Percentiles rank a stretch among this genome's conserved stretches.
Conservation (phyloP, 2,113 vertebrate species). For the Clupea harengus region DNA sequence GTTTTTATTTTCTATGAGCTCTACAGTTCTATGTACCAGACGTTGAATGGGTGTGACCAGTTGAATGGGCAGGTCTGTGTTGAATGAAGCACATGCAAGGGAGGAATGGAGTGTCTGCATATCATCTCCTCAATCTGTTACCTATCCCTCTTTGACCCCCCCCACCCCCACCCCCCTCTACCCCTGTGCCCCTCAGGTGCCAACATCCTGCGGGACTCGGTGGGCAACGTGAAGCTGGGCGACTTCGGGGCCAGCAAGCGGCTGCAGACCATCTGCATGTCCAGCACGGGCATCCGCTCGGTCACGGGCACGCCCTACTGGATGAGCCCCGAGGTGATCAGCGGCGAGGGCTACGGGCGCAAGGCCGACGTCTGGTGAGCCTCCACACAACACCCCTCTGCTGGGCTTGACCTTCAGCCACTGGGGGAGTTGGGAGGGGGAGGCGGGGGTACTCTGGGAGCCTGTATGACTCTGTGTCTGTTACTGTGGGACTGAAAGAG, state of each 20-base stretch:
- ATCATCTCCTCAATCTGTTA: too few relatives aligned
- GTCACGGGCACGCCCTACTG: conserved; percentile 95
- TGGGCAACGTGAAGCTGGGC: conserved; percentile 92
- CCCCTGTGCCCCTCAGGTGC: conserved; percentile 74
- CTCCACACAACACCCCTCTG: neutral
- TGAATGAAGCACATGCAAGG: too few relatives aligned
- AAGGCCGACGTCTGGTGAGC: conserved; percentile 92
- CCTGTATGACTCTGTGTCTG: neutral
- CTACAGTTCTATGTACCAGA: too few relatives aligned
- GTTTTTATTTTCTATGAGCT: too few relatives aligned
- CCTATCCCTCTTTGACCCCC: too few relatives aligned
- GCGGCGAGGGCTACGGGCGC: conserved; percentile 91
- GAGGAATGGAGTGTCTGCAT: too few relatives aligned
- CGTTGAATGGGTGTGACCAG: too few relatives aligned
- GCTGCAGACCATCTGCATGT: conserved; percentile 96
- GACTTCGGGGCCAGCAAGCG: conserved; percentile 95
- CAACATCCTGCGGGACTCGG: conserved; percentile 93
- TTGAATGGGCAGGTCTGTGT: too few relatives aligned
- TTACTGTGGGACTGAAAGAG: too few relatives aligned
- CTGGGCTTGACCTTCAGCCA: neutral
- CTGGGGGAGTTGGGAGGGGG: neutral
- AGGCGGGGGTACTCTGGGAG: neutral
- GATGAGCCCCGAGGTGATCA: conserved; percentile 98
- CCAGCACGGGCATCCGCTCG: conserved; percentile 87
- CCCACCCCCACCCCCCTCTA: neutral